Conservation (phyloP, 2,888 invertebrate genomes). For the Cynaeus angustus region DNA sequence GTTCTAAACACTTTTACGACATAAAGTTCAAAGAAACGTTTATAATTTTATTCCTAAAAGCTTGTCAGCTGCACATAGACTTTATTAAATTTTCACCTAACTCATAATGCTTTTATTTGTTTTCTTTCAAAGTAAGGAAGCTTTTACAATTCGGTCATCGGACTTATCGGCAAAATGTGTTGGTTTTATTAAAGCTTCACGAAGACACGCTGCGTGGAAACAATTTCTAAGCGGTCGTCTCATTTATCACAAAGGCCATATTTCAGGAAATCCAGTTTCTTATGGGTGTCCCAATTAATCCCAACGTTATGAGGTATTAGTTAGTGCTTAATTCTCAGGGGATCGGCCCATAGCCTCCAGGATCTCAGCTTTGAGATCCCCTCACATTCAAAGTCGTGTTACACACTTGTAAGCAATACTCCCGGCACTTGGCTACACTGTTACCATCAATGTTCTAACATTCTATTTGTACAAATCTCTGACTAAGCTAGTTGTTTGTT, state of each 20-base stretch:
- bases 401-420: slow-evolving; percentile 52
- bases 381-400: slow-evolving; percentile 50
- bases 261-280: slow-evolving; percentile 48
- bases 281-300: slow-evolving; percentile 49
- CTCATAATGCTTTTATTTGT: slow-evolving; percentile 40
- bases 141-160: slow-evolving; percentile 11
- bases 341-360: slow-evolving; percentile 45
- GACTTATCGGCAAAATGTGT: slow-evolving; percentile 10
- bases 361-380: slow-evolving; percentile 46
- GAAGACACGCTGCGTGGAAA: not conserved
- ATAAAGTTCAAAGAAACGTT: slow-evolving; percentile 48
- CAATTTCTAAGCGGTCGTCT: not conserved
- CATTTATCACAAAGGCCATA: slow-evolving; percentile 13
- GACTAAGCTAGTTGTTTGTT: slow-evolving; percentile 51
- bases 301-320: slow-evolving; percentile 51
- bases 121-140: slow-evolving; percentile 4
- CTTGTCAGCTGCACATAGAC: slow-evolving; percentile 49
- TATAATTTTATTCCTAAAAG: slow-evolving; percentile 48
- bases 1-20: slow-evolving; percentile 43
- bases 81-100: slow-evolving; percentile 50
- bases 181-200: slow-evolving; percentile 3
- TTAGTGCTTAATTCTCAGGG: slow-evolving; percentile 47
- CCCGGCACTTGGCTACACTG: slow-evolving; percentile 45
- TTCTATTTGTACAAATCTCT: slow-evolving; percentile 51
- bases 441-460: slow-evolving; percentile 45